Conservation (phyloP, 2,797 vertebrate genomes). For the Trachops cirrhosus region DNA sequence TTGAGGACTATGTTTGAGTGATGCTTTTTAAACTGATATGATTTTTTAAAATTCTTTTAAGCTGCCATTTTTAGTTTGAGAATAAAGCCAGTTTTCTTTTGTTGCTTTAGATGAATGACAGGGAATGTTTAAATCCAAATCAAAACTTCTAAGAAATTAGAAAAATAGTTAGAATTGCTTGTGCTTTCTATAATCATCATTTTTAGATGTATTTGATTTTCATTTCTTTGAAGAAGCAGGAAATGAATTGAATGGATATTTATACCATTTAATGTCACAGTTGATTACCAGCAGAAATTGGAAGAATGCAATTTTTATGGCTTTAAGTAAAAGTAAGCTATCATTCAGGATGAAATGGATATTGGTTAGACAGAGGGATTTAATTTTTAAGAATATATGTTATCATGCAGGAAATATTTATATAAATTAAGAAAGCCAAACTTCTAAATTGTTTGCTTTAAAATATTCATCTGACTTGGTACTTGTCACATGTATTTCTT, state of each 20-base stretch:
- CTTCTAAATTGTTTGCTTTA: conserved; percentile 74
- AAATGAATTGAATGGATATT: conserved; percentile 81
- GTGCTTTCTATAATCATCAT: conserved; percentile 59
- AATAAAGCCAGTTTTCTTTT: conserved; percentile 36
- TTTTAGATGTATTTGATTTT: conserved; percentile 77
- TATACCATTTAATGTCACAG: conserved; percentile 81
- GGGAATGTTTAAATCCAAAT: conserved; percentile 35
- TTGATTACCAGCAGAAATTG: conserved; percentile 83
- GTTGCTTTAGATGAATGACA: not conserved
- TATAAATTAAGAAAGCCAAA: conserved; percentile 68
- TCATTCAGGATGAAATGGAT: conserved; percentile 80
- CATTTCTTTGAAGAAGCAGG: conserved; percentile 75
- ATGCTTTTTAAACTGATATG: not conserved
- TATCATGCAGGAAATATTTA: conserved; percentile 66
- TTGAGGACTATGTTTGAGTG: not conserved
- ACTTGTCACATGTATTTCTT: conserved; percentile 44
- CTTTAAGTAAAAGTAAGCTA: conserved; percentile 80
- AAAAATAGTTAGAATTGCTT: conserved; percentile 29
- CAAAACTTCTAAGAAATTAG: conserved; percentile 55
- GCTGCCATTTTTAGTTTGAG: not conserved
- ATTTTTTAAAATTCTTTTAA: not conserved
- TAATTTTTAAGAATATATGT: conserved; percentile 80
- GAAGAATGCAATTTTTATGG: conserved; percentile 83
- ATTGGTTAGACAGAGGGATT: conserved; percentile 72
- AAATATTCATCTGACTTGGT: conserved; percentile 58